Evolutionary conservation across 1,140 invertebrate genomes (phyloP).

Genomic region (Orussus abietinus): DNA sequence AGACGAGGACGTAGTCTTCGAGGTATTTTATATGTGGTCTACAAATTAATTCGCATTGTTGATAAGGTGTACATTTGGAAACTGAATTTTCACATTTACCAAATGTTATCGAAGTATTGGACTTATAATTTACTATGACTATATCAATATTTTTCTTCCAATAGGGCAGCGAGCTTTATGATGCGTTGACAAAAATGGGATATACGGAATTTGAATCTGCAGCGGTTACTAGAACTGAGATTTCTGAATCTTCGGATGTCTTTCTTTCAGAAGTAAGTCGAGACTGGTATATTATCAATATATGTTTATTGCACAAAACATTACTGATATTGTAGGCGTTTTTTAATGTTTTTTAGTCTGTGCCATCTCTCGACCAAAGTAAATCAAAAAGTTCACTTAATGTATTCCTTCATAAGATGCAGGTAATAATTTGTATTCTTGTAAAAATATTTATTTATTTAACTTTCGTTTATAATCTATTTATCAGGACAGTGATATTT

Average conservation of each 20-base stretch:
- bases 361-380: too few species aligned
- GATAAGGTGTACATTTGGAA: slow-evolving; percentile 4
- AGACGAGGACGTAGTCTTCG: slow-evolving; percentile 36
- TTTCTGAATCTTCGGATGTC: slow-evolving; percentile 5
- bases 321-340: too few species aligned
- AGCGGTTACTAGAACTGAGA: slow-evolving; percentile 14
- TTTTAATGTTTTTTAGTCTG: too few species aligned
- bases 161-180: slow-evolving; percentile 41
- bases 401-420: slow-evolving; percentile 8
- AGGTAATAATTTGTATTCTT: slow-evolving; percentile 9
- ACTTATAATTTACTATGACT: slow-evolving; percentile 6
- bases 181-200: slow-evolving; percentile 34
- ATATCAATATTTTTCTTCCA: slow-evolving; percentile 13
- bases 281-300: not conserved
- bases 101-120: slow-evolving; percentile 4
- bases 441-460: slow-evolving; percentile 14
- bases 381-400: too few species aligned
- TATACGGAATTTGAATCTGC: slow-evolving; percentile 41
- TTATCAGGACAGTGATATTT: slow-evolving; percentile 24
- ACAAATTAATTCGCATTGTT: slow-evolving; percentile 1
- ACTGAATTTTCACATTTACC: not conserved
- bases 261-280: slow-evolving; percentile 18
- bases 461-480: slow-evolving; percentile 11
- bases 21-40: slow-evolving; percentile 25
- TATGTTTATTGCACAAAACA: too few species aligned